These are phyloP conservation scores for Ennomos erosarius DNA, from an alignment of 2,888 invertebrate species.

Conservation along the genomic window DNA sequence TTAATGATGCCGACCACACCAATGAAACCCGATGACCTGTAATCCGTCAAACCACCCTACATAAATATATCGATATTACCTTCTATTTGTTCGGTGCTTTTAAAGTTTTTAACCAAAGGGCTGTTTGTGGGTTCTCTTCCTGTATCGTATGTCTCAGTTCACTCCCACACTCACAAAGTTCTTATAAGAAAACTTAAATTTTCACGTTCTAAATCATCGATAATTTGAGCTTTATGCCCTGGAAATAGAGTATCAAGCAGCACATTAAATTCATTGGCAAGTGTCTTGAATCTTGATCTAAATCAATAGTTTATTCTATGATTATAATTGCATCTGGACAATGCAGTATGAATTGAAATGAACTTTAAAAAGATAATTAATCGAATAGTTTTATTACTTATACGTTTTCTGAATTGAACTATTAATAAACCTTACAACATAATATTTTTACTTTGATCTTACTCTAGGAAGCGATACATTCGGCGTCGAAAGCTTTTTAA, in stretches of 20 bases:
- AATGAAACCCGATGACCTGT: slow-evolving; percentile 50
- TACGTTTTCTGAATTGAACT: slow-evolving; percentile 51
- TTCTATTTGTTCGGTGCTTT: slow-evolving; percentile 64
- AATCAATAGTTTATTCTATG: slow-evolving; percentile 46
- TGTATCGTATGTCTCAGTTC: slow-evolving; percentile 64
- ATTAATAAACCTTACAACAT: slow-evolving; percentile 47
- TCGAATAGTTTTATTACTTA: slow-evolving; percentile 51
- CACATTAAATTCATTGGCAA: neutral
- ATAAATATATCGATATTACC: slow-evolving; percentile 53
- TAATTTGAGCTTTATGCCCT: slow-evolving; percentile 28
- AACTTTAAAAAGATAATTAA: slow-evolving; percentile 52
- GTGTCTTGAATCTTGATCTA: slow-evolving; percentile 13
- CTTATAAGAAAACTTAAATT: slow-evolving; percentile 14
- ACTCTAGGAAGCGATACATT: slow-evolving; percentile 34
- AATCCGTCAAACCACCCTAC: slow-evolving; percentile 32
- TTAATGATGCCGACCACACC: slow-evolving; percentile 26
- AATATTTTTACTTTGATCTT: slow-evolving; percentile 39
- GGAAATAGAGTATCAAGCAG: slow-evolving; percentile 9
- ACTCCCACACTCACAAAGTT: slow-evolving; percentile 56
- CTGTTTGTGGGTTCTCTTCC: slow-evolving; percentile 55
- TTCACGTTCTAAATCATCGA: neutral
- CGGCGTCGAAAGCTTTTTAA: slow-evolving; percentile 22
- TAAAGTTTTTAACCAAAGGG: slow-evolving; percentile 55
- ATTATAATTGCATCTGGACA: slow-evolving; percentile 31
- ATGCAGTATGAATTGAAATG: slow-evolving; percentile 52